Evolutionary conservation across 2,797 vertebrate genomes (phyloP), one percentile per base, ranked within the genome.

Genomic region (Danio tinwini): DNA sequence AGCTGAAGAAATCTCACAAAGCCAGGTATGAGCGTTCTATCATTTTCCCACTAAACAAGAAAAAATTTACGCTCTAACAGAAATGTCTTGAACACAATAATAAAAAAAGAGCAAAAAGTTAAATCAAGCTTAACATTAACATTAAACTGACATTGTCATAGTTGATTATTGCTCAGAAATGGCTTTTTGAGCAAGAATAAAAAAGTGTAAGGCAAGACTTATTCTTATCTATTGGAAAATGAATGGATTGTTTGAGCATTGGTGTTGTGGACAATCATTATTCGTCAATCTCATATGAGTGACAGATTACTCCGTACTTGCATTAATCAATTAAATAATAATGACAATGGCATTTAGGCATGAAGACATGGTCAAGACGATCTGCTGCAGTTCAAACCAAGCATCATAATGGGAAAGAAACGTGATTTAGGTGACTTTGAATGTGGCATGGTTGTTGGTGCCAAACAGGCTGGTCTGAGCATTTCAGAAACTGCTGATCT

Each of bases 1-100:
- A 62, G 81, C 82, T 85, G 81, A 85, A 82, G 74, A 81, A 81
- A 85, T 81, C 77, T 72, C 55, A 82, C 78, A 74, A 73, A 82
- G 82, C 39, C 56, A 84, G 86, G 63, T 79, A 74, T 49, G 14
- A 80, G 45, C 62, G 7, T 49, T 74, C 76, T 52, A 74, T 67
- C 50, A 69, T 78, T 74, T 70, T 39, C 42, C 29, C 44, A 40
- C 50, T 58, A 65, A 76, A 73, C 47, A 52, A 53, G 58, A 53
- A 11, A 59, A 73, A 79, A 80, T 65, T 67, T 58, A 50, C 6
- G 8, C 42, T 44, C 39, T 65, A 17, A 77, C n/a, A 70, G 69
- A 69, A 74, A 56, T 67, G 61, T 10, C n/a, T 49, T n/a, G 1
- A 63, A 63, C 7, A 44, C n/a, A 56, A 76, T 42, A 1, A 9